Percentiles rank a stretch among this genome's conserved stretches.
These are phyloP conservation scores for Cheilosia scutellata DNA, from an alignment of 2,888 invertebrate genomes.

Conservation along the genomic window DNA sequence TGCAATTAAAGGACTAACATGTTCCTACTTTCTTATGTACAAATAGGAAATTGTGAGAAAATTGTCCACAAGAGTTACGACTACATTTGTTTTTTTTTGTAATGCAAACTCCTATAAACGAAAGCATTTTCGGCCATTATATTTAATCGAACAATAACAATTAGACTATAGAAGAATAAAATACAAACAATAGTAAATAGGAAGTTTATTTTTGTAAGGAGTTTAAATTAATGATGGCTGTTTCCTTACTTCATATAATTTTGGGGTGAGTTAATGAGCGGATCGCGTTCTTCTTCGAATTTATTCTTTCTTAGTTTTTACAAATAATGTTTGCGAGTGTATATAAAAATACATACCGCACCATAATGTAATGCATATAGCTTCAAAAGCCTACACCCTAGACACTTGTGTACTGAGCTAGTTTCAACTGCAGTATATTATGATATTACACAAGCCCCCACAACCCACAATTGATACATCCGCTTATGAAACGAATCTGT, in stretches of 20 bases:
- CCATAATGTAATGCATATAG: not conserved
- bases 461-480: constrained; percentile 55
- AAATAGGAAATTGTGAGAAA: too few species aligned
- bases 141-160: constrained; percentile 3
- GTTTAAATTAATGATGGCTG: constrained; percentile 19
- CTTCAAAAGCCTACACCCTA: constrained; percentile 10
- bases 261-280: constrained; percentile 40
- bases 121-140: constrained; percentile 15
- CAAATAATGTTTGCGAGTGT: not conserved
- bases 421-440: constrained; percentile 36
- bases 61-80: not conserved
- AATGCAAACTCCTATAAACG: not conserved
- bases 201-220: not conserved
- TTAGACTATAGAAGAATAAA: not conserved
- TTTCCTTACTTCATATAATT: constrained; percentile 24
- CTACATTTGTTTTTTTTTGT: not conserved
- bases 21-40: not conserved
- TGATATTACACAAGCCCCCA: constrained; percentile 41
- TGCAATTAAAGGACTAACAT: not conserved
- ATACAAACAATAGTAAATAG: constrained; percentile 10
- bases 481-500: constrained; percentile 58
- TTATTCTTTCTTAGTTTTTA: not conserved
- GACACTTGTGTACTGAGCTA: constrained; percentile 29
- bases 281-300: constrained; percentile 35
- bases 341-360: not conserved